phyloP scores from a whole-genome alignment of 1,140 invertebrate species.

The Sweltsa coloradensis region DNA sequence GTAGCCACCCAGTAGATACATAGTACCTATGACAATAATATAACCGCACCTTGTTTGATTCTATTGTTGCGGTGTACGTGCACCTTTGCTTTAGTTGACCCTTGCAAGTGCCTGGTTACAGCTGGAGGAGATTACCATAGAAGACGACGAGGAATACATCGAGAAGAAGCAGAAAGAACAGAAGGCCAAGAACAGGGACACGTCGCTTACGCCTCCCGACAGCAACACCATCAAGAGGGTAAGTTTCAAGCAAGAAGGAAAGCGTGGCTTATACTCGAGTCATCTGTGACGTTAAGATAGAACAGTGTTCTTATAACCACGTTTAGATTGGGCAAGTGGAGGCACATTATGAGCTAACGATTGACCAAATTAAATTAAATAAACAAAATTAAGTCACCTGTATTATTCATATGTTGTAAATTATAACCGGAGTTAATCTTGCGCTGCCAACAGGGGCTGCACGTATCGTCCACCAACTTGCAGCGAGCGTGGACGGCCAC shows the following conservation, averaged over 20 bases:
- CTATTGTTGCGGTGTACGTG: slow-evolving; percentile 7
- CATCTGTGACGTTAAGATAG: too few species aligned
- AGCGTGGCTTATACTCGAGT: too few species aligned
- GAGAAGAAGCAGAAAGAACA: slow-evolving; percentile 36
- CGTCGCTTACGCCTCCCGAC: slow-evolving; percentile 45
- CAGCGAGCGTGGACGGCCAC: slow-evolving; percentile 84
- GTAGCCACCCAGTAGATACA: too few species aligned
- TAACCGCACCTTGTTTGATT: too few species aligned
- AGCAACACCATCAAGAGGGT: slow-evolving; percentile 55
- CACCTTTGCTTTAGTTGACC: not conserved
- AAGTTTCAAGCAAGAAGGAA: slow-evolving; percentile 6
- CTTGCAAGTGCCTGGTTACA: too few species aligned
- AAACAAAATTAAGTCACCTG: too few species aligned
- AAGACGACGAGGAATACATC: slow-evolving; percentile 50
- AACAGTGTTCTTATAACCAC: too few species aligned
- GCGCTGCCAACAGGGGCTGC: too few species aligned
- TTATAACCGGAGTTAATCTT: slow-evolving; percentile 7
- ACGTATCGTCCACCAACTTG: slow-evolving; percentile 70
- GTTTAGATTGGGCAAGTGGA: too few species aligned
- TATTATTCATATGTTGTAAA: slow-evolving; percentile 3
- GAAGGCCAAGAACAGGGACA: slow-evolving; percentile 43
- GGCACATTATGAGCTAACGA: too few species aligned
- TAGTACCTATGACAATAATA: too few species aligned
- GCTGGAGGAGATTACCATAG: slow-evolving; percentile 41
- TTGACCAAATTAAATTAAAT: too few species aligned